Percentiles rank a stretch among this genome's conserved stretches.
Conservation (phyloP, 2,797 vertebrate genomes). For the Enoplosus armatus region DNA sequence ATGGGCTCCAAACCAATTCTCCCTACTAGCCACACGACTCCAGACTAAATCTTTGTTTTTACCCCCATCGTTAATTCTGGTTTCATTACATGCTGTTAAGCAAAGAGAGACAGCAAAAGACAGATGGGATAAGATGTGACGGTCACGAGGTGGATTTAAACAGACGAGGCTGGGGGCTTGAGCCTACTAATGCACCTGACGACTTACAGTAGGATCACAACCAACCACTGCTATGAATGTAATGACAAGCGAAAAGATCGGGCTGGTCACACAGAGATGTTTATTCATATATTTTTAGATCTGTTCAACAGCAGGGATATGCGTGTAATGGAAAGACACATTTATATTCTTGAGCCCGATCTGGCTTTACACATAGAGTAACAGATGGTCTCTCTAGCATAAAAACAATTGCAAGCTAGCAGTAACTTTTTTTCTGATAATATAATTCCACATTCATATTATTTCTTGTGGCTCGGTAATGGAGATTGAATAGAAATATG, state of each 20-base stretch:
- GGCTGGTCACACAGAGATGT: not conserved
- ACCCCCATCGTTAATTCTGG: constrained; percentile 12
- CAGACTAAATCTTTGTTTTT: constrained; percentile 6
- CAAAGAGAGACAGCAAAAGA: constrained; percentile 23
- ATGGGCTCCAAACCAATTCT: not conserved
- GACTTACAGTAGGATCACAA: not conserved
- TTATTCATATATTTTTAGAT: not conserved
- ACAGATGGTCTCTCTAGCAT: constrained; percentile 42
- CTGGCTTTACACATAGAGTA: constrained; percentile 28
- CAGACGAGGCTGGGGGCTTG: constrained; percentile 47
- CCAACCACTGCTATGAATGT: constrained; percentile 6
- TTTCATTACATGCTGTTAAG: constrained; percentile 20
- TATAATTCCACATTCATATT: constrained; percentile 57
- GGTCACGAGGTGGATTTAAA: constrained; percentile 48
- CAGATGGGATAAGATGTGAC: constrained; percentile 47
- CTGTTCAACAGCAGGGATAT: not conserved
- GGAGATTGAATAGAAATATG: constrained; percentile 59
- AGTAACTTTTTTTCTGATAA: constrained; percentile 38
- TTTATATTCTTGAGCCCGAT: constrained; percentile 35
- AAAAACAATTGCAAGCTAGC: constrained; percentile 43
- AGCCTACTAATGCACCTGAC: constrained; percentile 41
- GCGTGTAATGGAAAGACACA: constrained; percentile 18
- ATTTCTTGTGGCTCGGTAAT: constrained; percentile 57
- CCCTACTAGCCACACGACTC: not conserved
- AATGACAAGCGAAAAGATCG: not conserved